Conservation (phyloP, 2,113 vertebrate genomes). For the Gulo gulo region DNA sequence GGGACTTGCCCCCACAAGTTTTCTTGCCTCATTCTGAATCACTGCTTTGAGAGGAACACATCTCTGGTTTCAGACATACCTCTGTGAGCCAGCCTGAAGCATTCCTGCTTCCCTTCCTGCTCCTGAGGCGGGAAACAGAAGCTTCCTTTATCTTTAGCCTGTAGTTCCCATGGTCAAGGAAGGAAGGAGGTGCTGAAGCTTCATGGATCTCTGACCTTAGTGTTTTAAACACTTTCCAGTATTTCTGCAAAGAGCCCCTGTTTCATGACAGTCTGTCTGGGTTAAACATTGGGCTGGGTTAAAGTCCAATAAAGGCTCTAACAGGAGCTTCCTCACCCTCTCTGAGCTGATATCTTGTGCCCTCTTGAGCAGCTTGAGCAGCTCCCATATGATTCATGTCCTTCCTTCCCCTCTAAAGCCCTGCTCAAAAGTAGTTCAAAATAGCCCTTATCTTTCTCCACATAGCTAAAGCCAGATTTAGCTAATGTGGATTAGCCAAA, state of each 20-base stretch:
- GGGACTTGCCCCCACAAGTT: not conserved
- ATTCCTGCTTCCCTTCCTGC: not conserved
- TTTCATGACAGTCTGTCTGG: not conserved
- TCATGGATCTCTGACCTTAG: not conserved
- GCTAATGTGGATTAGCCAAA: not conserved
- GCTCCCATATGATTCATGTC: not conserved
- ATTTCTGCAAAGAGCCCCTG: slow-evolving; percentile 8
- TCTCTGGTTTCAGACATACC: not conserved
- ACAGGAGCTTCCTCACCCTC: not conserved
- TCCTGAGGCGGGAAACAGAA: not conserved
- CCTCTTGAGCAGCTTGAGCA: not conserved
- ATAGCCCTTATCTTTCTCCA: not conserved
- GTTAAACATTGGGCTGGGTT: not conserved
- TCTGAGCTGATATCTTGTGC: not conserved
- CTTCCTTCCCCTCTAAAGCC: not conserved
- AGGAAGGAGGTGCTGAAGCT: not conserved
- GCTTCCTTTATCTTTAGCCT: not conserved
- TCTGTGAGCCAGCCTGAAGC: not conserved
- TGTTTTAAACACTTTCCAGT: not conserved
- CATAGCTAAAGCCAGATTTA: not conserved
- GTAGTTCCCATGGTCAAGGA: not conserved
- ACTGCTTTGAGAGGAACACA: not conserved
- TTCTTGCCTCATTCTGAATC: slow-evolving; percentile 23
- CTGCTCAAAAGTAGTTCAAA: not conserved
- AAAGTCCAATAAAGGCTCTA: not conserved